Conservation (phyloP, 2,888 invertebrate genomes). For the Slavum lentiscoides region DNA sequence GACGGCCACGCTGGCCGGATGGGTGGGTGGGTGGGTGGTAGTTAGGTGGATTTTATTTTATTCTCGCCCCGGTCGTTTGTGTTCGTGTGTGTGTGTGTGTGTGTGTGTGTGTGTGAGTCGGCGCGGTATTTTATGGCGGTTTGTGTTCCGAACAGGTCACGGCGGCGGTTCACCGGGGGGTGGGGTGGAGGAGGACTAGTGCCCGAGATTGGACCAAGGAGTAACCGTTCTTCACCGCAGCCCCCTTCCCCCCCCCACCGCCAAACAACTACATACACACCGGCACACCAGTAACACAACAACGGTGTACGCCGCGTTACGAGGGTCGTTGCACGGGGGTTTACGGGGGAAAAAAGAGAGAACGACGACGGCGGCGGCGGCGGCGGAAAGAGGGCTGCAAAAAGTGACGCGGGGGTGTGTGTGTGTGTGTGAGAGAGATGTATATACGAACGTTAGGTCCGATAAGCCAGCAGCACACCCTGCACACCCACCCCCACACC, state of each 20-base stretch:
- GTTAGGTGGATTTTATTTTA: slow-evolving; percentile 49
- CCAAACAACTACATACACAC: neutral
- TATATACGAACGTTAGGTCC: slow-evolving; percentile 32
- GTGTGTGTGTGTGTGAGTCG: neutral
- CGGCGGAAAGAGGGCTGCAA: slow-evolving; percentile 3
- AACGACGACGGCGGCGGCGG: slow-evolving; percentile 6
- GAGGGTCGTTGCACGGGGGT: neutral
- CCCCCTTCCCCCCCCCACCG: neutral
- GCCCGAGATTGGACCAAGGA: slow-evolving; percentile 39
- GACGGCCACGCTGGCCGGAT: neutral
- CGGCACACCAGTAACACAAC: neutral
- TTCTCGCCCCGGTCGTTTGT: slow-evolving; percentile 36
- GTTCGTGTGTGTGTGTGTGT: slow-evolving; percentile 8
- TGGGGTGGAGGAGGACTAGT: neutral
- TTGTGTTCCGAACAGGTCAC: slow-evolving; percentile 42
- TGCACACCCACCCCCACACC: neutral
- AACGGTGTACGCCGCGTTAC: neutral
- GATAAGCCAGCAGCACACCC: slow-evolving; percentile 27
- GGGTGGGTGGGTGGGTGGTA: neutral
- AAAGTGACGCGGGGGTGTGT: neutral
- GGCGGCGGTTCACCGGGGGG: neutral
- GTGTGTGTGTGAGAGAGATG: neutral
- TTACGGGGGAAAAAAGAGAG: neutral
- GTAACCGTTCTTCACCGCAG: slow-evolving; percentile 18
- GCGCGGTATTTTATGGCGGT: slow-evolving; percentile 44